Evolutionary conservation across 2,113 vertebrate species (phyloP).

Genomic region (Recurvirostra avosetta): DNA sequence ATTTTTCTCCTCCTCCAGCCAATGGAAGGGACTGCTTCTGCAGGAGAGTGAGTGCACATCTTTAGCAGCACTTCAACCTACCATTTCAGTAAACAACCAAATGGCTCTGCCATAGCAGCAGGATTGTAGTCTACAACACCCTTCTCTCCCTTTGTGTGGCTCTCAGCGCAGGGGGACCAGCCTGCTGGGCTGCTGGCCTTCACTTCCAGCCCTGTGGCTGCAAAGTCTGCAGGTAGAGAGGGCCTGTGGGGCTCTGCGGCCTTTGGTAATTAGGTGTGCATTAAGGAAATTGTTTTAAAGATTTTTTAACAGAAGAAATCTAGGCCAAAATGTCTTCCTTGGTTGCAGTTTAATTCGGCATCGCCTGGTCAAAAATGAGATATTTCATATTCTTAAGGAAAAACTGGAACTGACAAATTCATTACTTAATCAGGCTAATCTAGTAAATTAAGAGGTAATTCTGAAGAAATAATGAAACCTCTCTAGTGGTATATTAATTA

Average conservation of each 20-base stretch:
- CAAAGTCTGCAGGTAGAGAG: neutral
- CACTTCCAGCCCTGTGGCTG: neutral
- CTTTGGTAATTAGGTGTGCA: neutral
- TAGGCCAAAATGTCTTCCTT: neutral
- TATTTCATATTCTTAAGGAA: constrained; percentile 51
- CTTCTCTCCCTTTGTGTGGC: neutral
- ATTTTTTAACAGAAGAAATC: neutral
- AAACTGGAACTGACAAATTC: constrained; percentile 39
- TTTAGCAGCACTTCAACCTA: neutral
- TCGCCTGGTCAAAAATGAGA: constrained; percentile 18
- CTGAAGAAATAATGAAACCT: constrained; percentile 65
- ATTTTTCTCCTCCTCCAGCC: neutral
- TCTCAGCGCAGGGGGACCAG: neutral
- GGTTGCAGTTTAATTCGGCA: neutral
- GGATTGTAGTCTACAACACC: neutral
- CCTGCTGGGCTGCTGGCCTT: accelerated
- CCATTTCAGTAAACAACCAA: neutral
- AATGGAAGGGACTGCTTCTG: neutral
- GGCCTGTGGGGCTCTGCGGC: neutral
- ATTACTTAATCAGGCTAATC: constrained; percentile 52
- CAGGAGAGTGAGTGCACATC: neutral
- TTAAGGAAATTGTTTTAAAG: neutral
- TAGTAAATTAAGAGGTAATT: constrained; percentile 70
- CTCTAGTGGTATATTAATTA: constrained; percentile 66
- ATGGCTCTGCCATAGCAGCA: neutral